phyloP scores from a whole-genome alignment of 2,113 vertebrate species.

The Malurus cyaneus region DNA sequence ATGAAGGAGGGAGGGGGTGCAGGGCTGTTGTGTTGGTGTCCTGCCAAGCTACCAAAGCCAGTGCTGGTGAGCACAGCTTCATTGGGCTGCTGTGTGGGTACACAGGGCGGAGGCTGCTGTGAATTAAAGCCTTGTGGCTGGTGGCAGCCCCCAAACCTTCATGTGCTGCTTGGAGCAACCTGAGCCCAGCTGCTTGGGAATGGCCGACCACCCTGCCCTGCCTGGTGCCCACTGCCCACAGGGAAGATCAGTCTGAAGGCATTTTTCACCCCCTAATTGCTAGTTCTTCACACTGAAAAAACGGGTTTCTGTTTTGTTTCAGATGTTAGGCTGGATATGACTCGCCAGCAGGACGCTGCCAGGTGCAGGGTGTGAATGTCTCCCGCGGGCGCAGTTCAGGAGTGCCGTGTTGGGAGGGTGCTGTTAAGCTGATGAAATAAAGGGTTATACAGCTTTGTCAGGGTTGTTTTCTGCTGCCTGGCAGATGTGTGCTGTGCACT shows the following conservation, averaged over 20 bases:
- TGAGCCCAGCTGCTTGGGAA: rapidly evolving
- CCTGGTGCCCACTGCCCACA: rapidly evolving
- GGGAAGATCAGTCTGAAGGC: not conserved
- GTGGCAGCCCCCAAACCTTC: not conserved
- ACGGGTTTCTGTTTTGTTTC: not conserved
- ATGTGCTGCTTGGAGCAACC: rapidly evolving
- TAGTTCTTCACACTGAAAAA: not conserved
- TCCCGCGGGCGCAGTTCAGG: rapidly evolving
- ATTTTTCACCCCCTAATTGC: not conserved
- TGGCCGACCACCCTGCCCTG: rapidly evolving
- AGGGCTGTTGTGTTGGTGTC: not conserved
- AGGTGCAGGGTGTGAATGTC: not conserved
- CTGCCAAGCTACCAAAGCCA: not conserved
- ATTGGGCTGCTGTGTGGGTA: not conserved
- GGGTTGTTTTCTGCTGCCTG: not conserved
- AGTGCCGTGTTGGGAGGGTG: not conserved
- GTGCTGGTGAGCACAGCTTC: rapidly evolving
- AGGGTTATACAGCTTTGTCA: not conserved
- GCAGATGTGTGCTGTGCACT: not conserved
- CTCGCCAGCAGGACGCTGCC: not conserved
- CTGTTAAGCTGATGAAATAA: not conserved
- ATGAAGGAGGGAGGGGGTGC: rapidly evolving
- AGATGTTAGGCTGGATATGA: not conserved
- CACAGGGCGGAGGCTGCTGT: not conserved
- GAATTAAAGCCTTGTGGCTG: not conserved